A percentile compares a stretch with the other conserved stretches of the same genome.
These are phyloP conservation scores for Aspidiotus destructor DNA, from an alignment of 2,888 invertebrate species.

Conservation along the genomic window DNA sequence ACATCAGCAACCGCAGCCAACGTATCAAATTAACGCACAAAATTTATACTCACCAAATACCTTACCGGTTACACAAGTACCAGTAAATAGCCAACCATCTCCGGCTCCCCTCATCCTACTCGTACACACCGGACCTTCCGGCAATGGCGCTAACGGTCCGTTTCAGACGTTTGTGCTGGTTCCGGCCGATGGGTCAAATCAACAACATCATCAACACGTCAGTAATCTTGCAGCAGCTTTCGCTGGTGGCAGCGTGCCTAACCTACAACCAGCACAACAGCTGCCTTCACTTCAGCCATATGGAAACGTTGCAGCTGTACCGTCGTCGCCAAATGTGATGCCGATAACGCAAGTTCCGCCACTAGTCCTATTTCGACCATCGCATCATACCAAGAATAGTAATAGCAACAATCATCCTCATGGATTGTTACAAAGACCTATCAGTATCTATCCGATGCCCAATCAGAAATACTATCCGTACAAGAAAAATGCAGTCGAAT, in stretches of 20 bases:
- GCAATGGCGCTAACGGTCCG: not conserved
- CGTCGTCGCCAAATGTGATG: conserved; percentile 1
- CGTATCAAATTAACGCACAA: not conserved
- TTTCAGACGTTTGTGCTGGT: not conserved
- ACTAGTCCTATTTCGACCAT: not conserved
- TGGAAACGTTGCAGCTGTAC: not conserved
- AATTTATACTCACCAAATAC: not conserved
- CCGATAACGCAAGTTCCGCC: not conserved
- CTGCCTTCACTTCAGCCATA: not conserved
- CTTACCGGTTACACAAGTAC: not conserved
- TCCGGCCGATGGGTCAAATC: not conserved
- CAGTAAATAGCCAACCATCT: not conserved
- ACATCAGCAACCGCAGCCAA: not conserved
- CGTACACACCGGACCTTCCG: not conserved
- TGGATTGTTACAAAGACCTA: not conserved
- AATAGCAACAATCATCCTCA: not conserved
- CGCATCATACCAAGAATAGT: not conserved
- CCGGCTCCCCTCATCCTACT: not conserved
- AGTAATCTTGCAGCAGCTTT: not conserved
- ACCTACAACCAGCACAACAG: not conserved
- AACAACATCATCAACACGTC: not conserved
- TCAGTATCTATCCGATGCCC: not conserved
- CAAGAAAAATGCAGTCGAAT: not conserved
- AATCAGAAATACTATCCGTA: not conserved
- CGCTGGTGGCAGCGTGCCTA: not conserved